Conservation (phyloP, 2,888 invertebrate species). For the Sericinus montela region DNA sequence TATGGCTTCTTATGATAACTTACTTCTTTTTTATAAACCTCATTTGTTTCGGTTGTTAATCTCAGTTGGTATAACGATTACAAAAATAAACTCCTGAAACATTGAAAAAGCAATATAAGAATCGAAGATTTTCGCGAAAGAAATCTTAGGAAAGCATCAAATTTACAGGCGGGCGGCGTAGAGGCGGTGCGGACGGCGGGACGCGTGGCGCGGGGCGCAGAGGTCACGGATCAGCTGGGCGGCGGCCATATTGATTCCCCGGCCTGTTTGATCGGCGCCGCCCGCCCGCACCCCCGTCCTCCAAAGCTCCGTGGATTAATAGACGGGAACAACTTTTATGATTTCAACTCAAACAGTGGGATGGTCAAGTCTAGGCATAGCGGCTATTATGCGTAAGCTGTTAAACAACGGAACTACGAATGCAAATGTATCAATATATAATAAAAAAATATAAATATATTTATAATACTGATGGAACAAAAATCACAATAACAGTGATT, state of each 20-base stretch:
- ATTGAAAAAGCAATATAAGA: conserved; percentile 17
- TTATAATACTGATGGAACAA: too few species aligned
- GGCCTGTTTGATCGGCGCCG: conserved; percentile 76
- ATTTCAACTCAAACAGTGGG: conserved; percentile 71
- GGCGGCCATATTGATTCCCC: conserved; percentile 78
- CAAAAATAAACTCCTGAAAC: not conserved
- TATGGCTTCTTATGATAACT: too few species aligned
- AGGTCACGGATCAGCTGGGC: conserved; percentile 78
- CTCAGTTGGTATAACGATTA: too few species aligned
- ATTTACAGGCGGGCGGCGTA: conserved; percentile 45
- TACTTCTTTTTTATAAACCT: too few species aligned
- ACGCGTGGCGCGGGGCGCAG: conserved; percentile 48
- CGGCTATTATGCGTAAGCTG: not conserved
- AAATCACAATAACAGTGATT: too few species aligned
- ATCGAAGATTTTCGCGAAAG: conserved; percentile 47
- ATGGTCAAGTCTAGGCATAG: conserved; percentile 23
- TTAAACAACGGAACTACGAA: not conserved
- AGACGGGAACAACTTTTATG: conserved; percentile 77
- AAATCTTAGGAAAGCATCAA: conserved; percentile 65
- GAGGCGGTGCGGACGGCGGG: conserved; percentile 27
- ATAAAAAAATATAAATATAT: too few species aligned
- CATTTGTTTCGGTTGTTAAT: too few species aligned
- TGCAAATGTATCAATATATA: not conserved
- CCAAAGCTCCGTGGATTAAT: conserved; percentile 60
- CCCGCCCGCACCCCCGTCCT: conserved; percentile 45